Evolutionary conservation across 2,888 invertebrate genomes (phyloP).

Genomic region (Sesamia inferens): DNA sequence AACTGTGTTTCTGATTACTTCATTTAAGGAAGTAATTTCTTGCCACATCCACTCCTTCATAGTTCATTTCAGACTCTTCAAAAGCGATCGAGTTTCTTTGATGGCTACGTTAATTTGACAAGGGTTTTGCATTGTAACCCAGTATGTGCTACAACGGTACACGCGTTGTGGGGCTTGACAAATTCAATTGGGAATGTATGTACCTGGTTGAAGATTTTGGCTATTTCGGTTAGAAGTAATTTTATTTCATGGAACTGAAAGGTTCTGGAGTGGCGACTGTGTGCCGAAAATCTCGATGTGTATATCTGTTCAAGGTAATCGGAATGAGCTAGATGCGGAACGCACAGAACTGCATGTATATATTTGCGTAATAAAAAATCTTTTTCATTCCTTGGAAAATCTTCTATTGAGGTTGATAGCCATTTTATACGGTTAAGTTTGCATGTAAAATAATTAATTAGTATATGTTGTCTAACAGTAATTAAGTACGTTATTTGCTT

Average conservation of each 20-base stretch:
- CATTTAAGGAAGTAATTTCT: not conserved
- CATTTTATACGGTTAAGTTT: not conserved
- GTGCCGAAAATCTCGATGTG: too few species aligned
- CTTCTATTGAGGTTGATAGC: too few species aligned
- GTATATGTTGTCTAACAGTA: conserved; percentile 7
- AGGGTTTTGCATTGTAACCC: conserved; percentile 62
- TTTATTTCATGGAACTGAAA: too few species aligned
- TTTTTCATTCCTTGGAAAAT: too few species aligned
- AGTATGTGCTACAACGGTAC: conserved; percentile 17
- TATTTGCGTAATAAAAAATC: too few species aligned
- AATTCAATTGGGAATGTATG: conserved; percentile 8
- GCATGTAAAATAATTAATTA: conserved; percentile 12
- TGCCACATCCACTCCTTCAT: conserved; percentile 31
- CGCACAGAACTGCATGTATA: too few species aligned
- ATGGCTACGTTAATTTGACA: conserved; percentile 62
- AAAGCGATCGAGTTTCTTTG: conserved; percentile 62
- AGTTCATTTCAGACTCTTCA: conserved; percentile 35
- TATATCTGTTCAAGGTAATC: too few species aligned
- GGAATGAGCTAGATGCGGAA: too few species aligned
- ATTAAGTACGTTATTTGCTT: conserved; percentile 29
- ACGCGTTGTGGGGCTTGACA: conserved; percentile 6
- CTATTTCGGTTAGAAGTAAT: not conserved
- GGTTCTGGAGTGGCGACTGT: too few species aligned
- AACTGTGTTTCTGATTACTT: not conserved
- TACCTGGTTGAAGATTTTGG: not conserved